Conservation (phyloP, 2,797 vertebrate species). For the Allobates femoralis region DNA sequence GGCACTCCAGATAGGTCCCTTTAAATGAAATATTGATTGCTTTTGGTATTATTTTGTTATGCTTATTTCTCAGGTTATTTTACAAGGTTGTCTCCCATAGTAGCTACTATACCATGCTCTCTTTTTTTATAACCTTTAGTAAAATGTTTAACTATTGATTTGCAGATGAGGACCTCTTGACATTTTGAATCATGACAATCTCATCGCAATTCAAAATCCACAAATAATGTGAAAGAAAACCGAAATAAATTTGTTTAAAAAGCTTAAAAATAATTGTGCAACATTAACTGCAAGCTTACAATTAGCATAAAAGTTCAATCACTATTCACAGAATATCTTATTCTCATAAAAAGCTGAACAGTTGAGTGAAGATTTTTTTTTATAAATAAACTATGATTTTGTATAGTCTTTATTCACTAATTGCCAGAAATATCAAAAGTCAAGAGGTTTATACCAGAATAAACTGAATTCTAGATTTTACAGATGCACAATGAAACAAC, state of each 20-base stretch:
- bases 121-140: too few species aligned
- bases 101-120: too few species aligned
- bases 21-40: too few species aligned
- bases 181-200: not conserved
- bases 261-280: not conserved
- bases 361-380: slow-evolving; percentile 2
- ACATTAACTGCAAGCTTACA: slow-evolving; percentile 21
- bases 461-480: not conserved
- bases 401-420: slow-evolving; percentile 10
- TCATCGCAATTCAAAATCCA: not conserved
- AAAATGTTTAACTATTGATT: not conserved
- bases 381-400: not conserved
- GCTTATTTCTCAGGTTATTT: too few species aligned
- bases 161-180: not conserved
- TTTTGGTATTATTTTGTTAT: too few species aligned
- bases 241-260: not conserved
- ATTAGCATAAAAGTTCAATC: slow-evolving; percentile 2
- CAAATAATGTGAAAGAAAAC: slow-evolving; percentile 12
- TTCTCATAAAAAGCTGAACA: slow-evolving; percentile 16
- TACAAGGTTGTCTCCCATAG: too few species aligned
- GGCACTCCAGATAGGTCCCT: too few species aligned
- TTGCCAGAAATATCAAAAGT: slow-evolving; percentile 12
- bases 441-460: not conserved
- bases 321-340: slow-evolving; percentile 6
- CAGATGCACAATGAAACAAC: not conserved